Evolutionary conservation across 2,888 invertebrate genomes (phyloP).

Genomic region (Luffia ferchaultella): DNA sequence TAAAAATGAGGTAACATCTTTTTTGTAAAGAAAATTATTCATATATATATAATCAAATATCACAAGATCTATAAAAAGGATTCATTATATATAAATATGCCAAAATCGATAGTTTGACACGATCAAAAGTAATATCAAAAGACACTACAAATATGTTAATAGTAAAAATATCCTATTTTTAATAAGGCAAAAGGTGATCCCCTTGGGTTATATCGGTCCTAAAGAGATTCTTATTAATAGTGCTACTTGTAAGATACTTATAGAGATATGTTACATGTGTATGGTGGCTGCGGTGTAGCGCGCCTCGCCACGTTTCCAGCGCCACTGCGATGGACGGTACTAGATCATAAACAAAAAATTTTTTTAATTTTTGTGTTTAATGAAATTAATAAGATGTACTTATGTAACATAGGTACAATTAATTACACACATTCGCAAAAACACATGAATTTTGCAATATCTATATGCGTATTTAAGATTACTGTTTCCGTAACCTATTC

Average conservation of each 20-base stretch:
- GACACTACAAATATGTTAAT: neutral
- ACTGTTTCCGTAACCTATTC: too few relatives aligned
- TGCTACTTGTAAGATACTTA: too few relatives aligned
- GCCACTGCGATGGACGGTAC: conserved; percentile 96
- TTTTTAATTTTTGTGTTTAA: neutral
- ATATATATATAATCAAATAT: neutral
- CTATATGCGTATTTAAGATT: too few relatives aligned
- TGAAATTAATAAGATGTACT: too few relatives aligned
- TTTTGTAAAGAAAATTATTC: neutral
- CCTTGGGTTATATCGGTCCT: neutral
- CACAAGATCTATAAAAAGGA: neutral
- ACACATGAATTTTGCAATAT: too few relatives aligned
- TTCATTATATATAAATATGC: neutral
- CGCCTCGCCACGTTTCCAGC: conserved; percentile 90
- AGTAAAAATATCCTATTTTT: neutral
- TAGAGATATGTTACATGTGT: conserved; percentile 77
- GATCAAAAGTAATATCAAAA: neutral
- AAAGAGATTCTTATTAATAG: neutral
- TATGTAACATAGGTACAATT: too few relatives aligned
- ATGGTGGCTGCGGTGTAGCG: conserved; percentile 95
- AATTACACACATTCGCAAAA: too few relatives aligned
- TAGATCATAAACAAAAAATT: conserved; percentile 37
- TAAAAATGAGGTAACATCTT: neutral
- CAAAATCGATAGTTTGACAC: neutral
- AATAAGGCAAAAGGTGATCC: neutral